Conservation (phyloP, 2,797 vertebrate species). For the Myoxocephalus aenaeus region DNA sequence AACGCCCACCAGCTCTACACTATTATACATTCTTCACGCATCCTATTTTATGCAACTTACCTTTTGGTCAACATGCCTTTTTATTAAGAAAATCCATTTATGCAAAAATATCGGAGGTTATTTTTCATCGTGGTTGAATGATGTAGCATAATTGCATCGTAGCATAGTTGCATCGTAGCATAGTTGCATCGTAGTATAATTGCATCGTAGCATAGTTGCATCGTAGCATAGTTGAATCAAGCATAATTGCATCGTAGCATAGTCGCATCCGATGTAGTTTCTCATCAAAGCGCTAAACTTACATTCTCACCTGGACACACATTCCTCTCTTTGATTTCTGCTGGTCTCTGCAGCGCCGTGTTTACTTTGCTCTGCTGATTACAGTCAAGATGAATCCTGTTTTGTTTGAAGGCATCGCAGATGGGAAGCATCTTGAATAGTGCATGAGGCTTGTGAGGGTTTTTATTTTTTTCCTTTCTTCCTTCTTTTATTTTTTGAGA, state of each 20-base stretch:
- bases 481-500: slow-evolving; percentile 8
- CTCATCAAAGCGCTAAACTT: slow-evolving; percentile 25
- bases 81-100: slow-evolving; percentile 26
- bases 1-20: background rate
- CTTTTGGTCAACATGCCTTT: slow-evolving; percentile 9
- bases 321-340: slow-evolving; percentile 8
- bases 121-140: slow-evolving; percentile 20
- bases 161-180: background rate
- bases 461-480: background rate
- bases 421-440: slow-evolving; percentile 59
- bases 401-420: slow-evolving; percentile 62
- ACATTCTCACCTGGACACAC: slow-evolving; percentile 14
- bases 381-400: slow-evolving; percentile 36
- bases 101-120: slow-evolving; percentile 15
- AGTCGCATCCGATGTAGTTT: slow-evolving; percentile 16
- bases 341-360: slow-evolving; percentile 40
- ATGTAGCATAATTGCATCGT: background rate
- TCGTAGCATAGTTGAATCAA: too few species aligned
- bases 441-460: slow-evolving; percentile 55
- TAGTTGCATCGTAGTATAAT: too few species aligned
- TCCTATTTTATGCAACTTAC: slow-evolving; percentile 9
- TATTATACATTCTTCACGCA: slow-evolving; percentile 6
- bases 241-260: too few species aligned
- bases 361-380: slow-evolving; percentile 53
- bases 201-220: too few species aligned